Percentiles rank a stretch among this genome's conserved stretches.
Conservation (phyloP, 2,113 vertebrate genomes). For the Probosciger aterrimus region DNA sequence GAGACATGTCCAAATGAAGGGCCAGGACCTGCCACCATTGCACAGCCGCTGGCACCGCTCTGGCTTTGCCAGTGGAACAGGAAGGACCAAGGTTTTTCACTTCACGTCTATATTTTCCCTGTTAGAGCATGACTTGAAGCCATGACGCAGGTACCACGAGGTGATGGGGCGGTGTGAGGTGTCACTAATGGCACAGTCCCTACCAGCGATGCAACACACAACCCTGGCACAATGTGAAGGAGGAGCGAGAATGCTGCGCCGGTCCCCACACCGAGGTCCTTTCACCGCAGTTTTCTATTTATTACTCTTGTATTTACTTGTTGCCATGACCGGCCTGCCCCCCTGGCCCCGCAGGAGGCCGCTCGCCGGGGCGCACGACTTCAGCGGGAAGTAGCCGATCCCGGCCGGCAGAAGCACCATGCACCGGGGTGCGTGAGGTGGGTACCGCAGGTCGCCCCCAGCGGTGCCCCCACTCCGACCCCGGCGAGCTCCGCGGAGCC, state of each 20-base stretch:
- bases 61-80: neutral
- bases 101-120: neutral
- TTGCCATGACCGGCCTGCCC: neutral
- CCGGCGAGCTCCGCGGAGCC: neutral
- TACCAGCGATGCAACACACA: accelerated
- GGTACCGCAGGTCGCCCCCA: neutral
- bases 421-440: accelerated
- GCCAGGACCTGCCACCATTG: accelerated
- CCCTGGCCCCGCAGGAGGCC: neutral
- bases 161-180: accelerated
- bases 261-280: no score
- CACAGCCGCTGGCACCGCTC: accelerated
- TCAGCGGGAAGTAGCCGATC: no score
- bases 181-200: accelerated
- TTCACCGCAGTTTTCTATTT: no score
- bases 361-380: neutral
- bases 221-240: accelerated
- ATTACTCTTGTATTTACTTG: neutral
- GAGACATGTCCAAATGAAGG: accelerated
- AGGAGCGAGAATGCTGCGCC: accelerated
- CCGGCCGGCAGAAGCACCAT: no score
- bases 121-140: accelerated
- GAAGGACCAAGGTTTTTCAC: neutral
- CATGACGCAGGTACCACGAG: accelerated
- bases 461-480: no score